Conservation (phyloP, 2,113 vertebrate species). For the Delphinus delphis region DNA sequence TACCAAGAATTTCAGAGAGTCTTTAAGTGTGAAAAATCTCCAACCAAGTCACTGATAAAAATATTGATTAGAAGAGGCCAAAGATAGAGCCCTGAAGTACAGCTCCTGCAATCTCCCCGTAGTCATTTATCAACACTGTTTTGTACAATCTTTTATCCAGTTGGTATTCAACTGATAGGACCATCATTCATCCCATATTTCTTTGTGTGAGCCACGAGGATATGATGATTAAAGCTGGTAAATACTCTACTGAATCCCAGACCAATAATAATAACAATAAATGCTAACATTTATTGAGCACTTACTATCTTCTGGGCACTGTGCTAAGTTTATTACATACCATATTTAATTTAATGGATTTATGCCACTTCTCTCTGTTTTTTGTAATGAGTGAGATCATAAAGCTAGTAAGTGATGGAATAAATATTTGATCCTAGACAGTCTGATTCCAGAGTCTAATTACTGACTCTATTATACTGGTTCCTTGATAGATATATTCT, state of each 20-base stretch:
- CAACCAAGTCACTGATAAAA: conserved; percentile 22
- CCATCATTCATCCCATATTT: background rate
- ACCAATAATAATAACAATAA: background rate
- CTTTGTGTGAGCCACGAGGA: background rate
- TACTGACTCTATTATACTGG: background rate
- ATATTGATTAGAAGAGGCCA: background rate
- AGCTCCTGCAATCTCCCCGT: background rate
- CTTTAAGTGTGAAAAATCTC: conserved; percentile 35
- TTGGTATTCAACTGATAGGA: background rate
- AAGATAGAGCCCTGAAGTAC: background rate
- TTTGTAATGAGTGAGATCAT: background rate
- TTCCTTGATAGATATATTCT: background rate
- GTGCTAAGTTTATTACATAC: background rate
- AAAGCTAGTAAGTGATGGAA: background rate
- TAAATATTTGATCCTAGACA: background rate
- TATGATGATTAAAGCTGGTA: background rate
- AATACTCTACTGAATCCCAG: background rate
- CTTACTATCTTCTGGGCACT: background rate
- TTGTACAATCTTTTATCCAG: background rate
- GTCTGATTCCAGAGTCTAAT: background rate
- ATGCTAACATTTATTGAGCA: background rate
- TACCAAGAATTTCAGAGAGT: background rate
- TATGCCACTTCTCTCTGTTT: background rate
- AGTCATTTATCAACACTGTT: background rate
- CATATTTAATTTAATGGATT: background rate